phyloP scores from a whole-genome alignment of 1,140 invertebrate genomes.

The Chelonus insularis region DNA sequence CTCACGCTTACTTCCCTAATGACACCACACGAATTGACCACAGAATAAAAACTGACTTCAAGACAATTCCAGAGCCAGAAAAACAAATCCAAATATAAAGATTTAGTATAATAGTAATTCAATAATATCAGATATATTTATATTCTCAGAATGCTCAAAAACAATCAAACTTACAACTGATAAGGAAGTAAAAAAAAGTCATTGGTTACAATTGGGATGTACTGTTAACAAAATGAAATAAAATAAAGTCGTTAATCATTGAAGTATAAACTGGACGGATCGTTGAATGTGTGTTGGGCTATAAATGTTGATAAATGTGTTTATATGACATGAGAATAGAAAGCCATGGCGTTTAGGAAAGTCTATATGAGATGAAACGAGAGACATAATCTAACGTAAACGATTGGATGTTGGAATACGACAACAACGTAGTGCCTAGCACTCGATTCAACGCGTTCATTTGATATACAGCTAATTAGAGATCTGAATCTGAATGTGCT shows the following conservation, averaged over 20 bases:
- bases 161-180: no score
- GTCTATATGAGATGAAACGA: conserved; percentile 9
- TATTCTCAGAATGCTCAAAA: no score
- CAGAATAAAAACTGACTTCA: no score
- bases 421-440: not conserved
- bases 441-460: conserved; percentile 37
- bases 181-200: no score
- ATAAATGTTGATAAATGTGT: not conserved
- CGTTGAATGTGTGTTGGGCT: not conserved
- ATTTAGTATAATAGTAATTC: no score
- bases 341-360: not conserved
- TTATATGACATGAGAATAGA: not conserved
- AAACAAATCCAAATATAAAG: no score
- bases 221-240: no score
- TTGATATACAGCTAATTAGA: conserved; percentile 56
- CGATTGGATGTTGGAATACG: conserved; percentile 6
- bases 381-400: conserved; percentile 21
- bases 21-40: no score
- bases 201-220: no score
- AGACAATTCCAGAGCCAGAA: no score
- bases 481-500: conserved; percentile 45
- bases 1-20: no score
- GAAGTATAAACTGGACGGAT: not conserved
- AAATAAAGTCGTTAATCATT: not conserved
- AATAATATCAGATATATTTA: no score